phyloP scores from a whole-genome alignment of 2,888 invertebrate genomes.

The Ferdinandea cuprea region DNA sequence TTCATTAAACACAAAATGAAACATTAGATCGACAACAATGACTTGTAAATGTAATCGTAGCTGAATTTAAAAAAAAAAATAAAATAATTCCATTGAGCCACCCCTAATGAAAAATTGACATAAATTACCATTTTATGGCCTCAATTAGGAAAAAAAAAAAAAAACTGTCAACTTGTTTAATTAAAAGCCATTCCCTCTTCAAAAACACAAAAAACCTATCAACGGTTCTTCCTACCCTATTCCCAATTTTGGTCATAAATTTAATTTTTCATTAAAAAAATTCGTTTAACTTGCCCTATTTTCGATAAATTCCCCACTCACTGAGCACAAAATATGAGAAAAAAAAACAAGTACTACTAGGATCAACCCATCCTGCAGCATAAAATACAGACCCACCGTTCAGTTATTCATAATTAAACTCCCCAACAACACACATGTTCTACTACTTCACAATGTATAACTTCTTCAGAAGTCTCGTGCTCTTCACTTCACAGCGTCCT shows the following conservation, averaged over 20 bases:
- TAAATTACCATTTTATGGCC: constrained; percentile 44
- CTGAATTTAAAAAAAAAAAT: no score
- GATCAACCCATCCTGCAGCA: not conserved
- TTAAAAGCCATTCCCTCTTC: constrained; percentile 34
- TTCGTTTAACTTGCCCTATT: constrained; percentile 54
- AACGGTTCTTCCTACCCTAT: not conserved
- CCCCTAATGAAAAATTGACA: constrained; percentile 19
- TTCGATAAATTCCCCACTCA: constrained; percentile 24
- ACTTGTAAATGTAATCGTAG: no score
- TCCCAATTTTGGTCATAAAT: constrained; percentile 35
- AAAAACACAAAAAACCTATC: not conserved
- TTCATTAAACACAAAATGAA: no score
- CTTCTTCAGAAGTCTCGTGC: constrained; percentile 31
- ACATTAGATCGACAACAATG: no score
- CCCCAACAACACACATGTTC: constrained; percentile 40
- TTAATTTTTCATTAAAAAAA: constrained; percentile 52
- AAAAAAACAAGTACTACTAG: constrained; percentile 32
- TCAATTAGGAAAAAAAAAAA: constrained; percentile 37
- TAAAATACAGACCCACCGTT: not conserved
- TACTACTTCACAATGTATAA: constrained; percentile 38
- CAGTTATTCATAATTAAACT: constrained; percentile 68
- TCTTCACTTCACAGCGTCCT: constrained; percentile 5
- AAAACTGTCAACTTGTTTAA: constrained; percentile 43
- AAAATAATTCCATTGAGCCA: no score
- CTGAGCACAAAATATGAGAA: constrained; percentile 6